Base-by-base conservation (phyloP, 2,888 invertebrate species). In the Lagria hirta region DNA sequence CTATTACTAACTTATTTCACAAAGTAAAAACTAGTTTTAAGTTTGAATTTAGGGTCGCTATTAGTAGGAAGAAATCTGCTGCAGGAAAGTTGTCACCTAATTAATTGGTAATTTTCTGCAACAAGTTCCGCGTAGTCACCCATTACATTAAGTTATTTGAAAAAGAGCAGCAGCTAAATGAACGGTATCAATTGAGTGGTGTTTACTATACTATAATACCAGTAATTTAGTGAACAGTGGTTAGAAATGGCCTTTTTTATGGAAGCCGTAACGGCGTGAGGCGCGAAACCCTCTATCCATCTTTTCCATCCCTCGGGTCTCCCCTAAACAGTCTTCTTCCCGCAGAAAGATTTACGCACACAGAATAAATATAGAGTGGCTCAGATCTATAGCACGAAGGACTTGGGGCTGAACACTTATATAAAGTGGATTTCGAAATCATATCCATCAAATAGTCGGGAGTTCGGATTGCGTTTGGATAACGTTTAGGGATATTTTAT, bases 371-470 rank as follows among this genome's bases (percentile, higher is more conserved):
- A 43, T 40, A 51, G 50, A 51, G 49, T 52, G 52, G 52, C 47
- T 49, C 52, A 50, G 49, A 52, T 48, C 40, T 43, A 21, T 48
- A 47, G 47, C n/a, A 45, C 47, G 38, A 40, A 36, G 35, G 36
- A 37, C 50, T 44, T 20, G 49, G 51, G 56, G 53, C 49, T 52
- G 51, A 55, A 58, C 68, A 65, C 66, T 68, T 66, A 63, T 63
- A 66, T 66, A 64, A 67, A 67, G 66, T 67, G 67, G 65, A 63
- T 67, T 66, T 64, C 61, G 63, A 65, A 68, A 68, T 69, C 66
- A 66, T 68, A 69, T 65, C 60, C 61, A 62, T 64, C 64, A 63
- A 61, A 44, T 24, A 30, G 43, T 26, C 33, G 44, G 17, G 35
- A 3, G 20, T 8, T 13, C 29, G 34, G 30, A 35, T 43, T 35